Percentiles rank a stretch among this genome's conserved stretches.
Conservation (phyloP, 2,797 vertebrate species). For the Sandelia bainsii region DNA sequence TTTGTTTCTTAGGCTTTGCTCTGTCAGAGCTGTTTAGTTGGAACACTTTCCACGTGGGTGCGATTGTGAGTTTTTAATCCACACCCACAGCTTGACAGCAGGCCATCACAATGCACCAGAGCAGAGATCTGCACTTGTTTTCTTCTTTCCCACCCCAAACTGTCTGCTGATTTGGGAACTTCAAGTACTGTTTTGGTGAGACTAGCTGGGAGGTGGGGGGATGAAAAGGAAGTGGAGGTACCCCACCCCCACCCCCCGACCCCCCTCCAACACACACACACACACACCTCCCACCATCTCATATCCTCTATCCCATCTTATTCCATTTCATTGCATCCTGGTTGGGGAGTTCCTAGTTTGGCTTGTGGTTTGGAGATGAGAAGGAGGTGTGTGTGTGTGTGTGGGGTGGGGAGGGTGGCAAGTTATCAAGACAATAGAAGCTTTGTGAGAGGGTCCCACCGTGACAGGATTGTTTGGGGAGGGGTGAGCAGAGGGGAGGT, state of each 20-base stretch:
- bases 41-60: background rate
- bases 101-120: background rate
- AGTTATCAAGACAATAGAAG: conserved; percentile 78
- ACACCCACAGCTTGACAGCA: background rate
- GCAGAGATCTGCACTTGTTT: background rate
- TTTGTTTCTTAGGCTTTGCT: conserved; percentile 5
- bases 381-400: conserved; percentile 10
- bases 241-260: background rate
- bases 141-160: conserved; percentile 6
- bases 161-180: conserved; percentile 22
- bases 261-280: no score
- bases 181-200: conserved; percentile 4
- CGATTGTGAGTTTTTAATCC: background rate
- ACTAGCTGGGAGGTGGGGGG: conserved; percentile 1
- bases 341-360: conserved; percentile 47
- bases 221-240: conserved; percentile 45
- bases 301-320: conserved; percentile 24
- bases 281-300: background rate
- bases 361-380: conserved; percentile 34
- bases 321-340: conserved; percentile 45
- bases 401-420: conserved; percentile 24
- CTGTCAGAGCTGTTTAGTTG: background rate
- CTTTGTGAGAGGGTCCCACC: conserved; percentile 79
- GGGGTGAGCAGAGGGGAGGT: conserved; percentile 48
- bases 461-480: conserved; percentile 68